Conservation (phyloP, 1,140 invertebrate species). For the Dendrolimus kikuchii region DNA sequence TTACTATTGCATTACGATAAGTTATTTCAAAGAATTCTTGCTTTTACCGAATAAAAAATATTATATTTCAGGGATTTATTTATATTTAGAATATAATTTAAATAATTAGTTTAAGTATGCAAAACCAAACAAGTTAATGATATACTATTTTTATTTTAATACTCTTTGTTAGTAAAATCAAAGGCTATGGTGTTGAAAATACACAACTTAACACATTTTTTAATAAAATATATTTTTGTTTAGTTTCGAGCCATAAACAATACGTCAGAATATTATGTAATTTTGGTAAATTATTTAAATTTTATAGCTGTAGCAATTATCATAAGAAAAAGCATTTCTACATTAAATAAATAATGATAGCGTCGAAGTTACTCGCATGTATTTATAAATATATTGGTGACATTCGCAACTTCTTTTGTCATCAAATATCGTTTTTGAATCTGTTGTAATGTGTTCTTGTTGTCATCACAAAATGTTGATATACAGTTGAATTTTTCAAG, state of each 20-base stretch:
- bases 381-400: too few relatives aligned
- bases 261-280: constrained; percentile 4
- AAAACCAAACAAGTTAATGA: constrained; percentile 20
- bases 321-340: too few relatives aligned
- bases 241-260: constrained; percentile 14
- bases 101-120: constrained; percentile 27
- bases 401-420: too few relatives aligned
- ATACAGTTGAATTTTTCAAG: too few relatives aligned
- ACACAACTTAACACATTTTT: neutral
- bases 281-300: neutral
- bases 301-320: too few relatives aligned
- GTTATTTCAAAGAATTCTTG: neutral
- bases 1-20: neutral
- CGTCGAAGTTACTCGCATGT: too few relatives aligned
- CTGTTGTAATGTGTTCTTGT: too few relatives aligned
- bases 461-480: too few relatives aligned
- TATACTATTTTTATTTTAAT: constrained; percentile 3
- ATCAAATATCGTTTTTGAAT: too few relatives aligned
- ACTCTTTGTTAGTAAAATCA: constrained; percentile 1
- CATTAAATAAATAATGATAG: too few relatives aligned
- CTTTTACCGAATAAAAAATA: neutral
- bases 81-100: constrained; percentile 5
- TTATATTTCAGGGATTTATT: too few relatives aligned
- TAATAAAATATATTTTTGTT: constrained; percentile 2
- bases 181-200: constrained; percentile 21